Percentiles rank a stretch among this genome's conserved stretches.
Conservation (phyloP, 2,888 invertebrate genomes). For the Scaeva pyrastri region DNA sequence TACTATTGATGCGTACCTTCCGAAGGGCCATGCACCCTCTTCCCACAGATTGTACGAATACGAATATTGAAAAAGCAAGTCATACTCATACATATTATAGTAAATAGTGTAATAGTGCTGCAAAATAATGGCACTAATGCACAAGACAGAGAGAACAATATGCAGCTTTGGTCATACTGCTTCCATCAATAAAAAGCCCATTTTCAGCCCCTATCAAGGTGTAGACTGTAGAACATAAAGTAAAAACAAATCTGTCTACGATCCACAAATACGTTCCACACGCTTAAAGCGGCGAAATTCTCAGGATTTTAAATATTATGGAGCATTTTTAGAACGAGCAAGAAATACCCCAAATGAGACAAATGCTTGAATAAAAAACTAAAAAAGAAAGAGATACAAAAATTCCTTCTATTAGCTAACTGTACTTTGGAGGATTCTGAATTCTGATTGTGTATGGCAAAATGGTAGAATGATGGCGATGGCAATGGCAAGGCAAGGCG, state of each 20-base stretch:
- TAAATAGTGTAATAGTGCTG: conserved; percentile 42
- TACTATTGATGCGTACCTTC: conserved; percentile 39
- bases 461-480: conserved; percentile 58
- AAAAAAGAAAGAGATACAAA: conserved; percentile 22
- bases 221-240: background rate
- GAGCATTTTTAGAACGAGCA: conserved; percentile 22
- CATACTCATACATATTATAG: conserved; percentile 21
- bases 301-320: conserved; percentile 12
- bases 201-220: conserved; percentile 37
- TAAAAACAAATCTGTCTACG: conserved; percentile 60
- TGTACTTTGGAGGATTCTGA: conserved; percentile 72
- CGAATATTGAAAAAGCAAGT: too few species aligned
- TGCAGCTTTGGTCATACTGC: background rate
- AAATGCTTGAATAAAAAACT: conserved; percentile 8
- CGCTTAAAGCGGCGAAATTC: conserved; percentile 48
- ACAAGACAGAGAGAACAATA: conserved; percentile 40
- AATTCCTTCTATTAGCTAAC: conserved; percentile 68
- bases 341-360: conserved; percentile 21
- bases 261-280: conserved; percentile 69
- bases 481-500: conserved; percentile 7
- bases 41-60: conserved; percentile 8
- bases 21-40: conserved; percentile 65
- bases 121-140: conserved; percentile 16
- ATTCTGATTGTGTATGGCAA: too few species aligned
- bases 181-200: conserved; percentile 25